A percentile compares a stretch with the other conserved stretches of the same genome.
Evolutionary conservation across 2,888 invertebrate species (phyloP).

Genomic region (Belgica antarctica): DNA sequence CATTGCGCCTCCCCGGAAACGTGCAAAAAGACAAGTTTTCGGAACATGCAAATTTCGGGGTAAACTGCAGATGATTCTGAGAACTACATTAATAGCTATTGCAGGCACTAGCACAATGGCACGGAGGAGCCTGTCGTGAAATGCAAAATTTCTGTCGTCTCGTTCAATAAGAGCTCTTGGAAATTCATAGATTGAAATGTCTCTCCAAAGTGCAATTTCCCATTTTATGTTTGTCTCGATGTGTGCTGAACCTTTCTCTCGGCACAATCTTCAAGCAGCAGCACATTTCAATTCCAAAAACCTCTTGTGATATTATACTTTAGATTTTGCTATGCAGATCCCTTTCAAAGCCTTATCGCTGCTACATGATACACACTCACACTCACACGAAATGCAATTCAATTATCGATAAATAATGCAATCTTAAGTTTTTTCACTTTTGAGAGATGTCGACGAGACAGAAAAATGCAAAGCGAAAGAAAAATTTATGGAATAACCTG

Average conservation of each 20-base stretch:
- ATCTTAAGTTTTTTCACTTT: not conserved
- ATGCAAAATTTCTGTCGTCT: constrained; percentile 33
- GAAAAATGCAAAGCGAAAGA: not conserved
- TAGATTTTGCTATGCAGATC: constrained; percentile 16
- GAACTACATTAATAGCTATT: constrained; percentile 37
- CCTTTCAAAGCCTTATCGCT: not conserved
- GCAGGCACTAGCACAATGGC: constrained; percentile 14
- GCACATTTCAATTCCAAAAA: constrained; percentile 13
- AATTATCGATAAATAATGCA: constrained; percentile 44
- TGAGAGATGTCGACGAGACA: not conserved
- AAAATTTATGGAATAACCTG: not conserved
- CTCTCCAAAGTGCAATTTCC: constrained; percentile 42
- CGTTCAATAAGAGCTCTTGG: constrained; percentile 12
- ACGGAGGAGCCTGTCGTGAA: not conserved
- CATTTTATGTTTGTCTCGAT: constrained; percentile 24
- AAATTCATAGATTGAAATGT: constrained; percentile 39
- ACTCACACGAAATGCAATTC: constrained; percentile 34
- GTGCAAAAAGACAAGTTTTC: not conserved
- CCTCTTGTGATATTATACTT: constrained; percentile 8
- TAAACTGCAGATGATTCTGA: constrained; percentile 33
- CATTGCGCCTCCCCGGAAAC: not conserved
- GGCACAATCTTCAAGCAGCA: constrained; percentile 1
- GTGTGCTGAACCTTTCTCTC: too few relatives aligned
- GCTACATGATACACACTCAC: not conserved
- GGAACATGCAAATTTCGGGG: constrained; percentile 27